phyloP scores from a whole-genome alignment of 2,888 invertebrate genomes.

The Silvanus unidentatus region DNA sequence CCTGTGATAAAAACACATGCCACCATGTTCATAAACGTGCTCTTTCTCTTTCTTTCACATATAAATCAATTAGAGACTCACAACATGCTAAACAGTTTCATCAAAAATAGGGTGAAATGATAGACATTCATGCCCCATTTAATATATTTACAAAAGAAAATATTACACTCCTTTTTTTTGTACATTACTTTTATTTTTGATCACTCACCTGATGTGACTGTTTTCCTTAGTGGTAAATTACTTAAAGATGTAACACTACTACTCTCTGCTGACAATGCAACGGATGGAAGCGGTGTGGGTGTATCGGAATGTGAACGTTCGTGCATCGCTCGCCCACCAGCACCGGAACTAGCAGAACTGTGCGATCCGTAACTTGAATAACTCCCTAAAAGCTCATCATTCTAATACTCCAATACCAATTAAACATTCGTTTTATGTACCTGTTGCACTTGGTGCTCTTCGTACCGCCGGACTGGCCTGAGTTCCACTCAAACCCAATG shows the following conservation, averaged over 20 bases:
- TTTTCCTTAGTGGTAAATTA: constrained; percentile 83
- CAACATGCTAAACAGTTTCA: constrained; percentile 9
- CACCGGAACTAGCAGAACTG: constrained; percentile 45
- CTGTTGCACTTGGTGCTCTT: constrained; percentile 50
- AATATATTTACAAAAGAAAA: no score
- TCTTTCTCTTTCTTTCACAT: constrained; percentile 16
- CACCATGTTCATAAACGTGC: no score
- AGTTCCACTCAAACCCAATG: constrained; percentile 53
- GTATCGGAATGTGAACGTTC: constrained; percentile 88
- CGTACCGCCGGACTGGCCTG: constrained; percentile 58
- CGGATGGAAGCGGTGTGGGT: constrained; percentile 74
- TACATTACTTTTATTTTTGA: no score
- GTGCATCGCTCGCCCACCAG: constrained; percentile 62
- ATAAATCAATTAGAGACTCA: constrained; percentile 15
- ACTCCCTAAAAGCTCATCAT: constrained; percentile 35
- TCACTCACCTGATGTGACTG: constrained; percentile 61
- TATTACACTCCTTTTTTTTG: no score
- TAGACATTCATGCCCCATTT: no score
- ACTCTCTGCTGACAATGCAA: constrained; percentile 89
- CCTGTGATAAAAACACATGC: constrained; percentile 50
- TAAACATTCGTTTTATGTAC: constrained; percentile 24
- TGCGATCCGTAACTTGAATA: constrained; percentile 54
- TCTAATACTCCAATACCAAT: constrained; percentile 7
- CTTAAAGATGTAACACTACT: constrained; percentile 91
- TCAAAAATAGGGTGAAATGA: constrained; percentile 6